A percentile compares a stretch with the other conserved stretches of the same genome.
Evolutionary conservation across 1,140 invertebrate species (phyloP).

Genomic region (Asbolus verrucosus): DNA sequence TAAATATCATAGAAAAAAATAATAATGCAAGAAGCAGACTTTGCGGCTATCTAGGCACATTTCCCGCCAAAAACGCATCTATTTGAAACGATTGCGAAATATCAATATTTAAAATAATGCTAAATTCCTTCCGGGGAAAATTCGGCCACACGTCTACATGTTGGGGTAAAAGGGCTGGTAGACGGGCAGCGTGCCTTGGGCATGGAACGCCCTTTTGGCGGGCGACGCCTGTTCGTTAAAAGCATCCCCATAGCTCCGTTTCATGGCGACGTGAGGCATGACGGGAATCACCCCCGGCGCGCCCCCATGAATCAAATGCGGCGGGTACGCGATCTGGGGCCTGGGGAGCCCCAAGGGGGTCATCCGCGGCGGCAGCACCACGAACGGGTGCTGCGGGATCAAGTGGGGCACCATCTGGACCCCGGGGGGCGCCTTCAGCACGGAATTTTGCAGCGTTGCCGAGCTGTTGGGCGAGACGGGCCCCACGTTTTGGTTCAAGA

Average conservation of each 20-base stretch:
- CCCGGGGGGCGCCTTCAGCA: slow-evolving; percentile 51
- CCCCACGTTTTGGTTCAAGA: slow-evolving; percentile 58
- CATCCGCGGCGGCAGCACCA: slow-evolving; percentile 62
- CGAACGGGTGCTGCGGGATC: slow-evolving; percentile 65
- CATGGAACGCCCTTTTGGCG: slow-evolving; percentile 66
- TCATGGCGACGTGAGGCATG: slow-evolving; percentile 64
- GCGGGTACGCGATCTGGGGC: slow-evolving; percentile 56
- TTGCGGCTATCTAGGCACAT: too few species aligned
- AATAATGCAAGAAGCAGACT: too few species aligned
- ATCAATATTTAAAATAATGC: too few species aligned
- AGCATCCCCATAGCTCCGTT: slow-evolving; percentile 65
- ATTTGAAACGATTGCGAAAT: too few species aligned
- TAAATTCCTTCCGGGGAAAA: too few species aligned
- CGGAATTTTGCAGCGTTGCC: slow-evolving; percentile 25
- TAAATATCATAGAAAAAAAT: too few species aligned
- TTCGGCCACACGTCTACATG: slow-evolving; percentile 67
- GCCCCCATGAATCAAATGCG: slow-evolving; percentile 60
- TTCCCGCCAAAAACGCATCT: too few species aligned
- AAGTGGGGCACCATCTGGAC: slow-evolving; percentile 60
- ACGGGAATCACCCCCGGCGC: slow-evolving; percentile 64
- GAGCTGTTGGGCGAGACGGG: slow-evolving; percentile 59
- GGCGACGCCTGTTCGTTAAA: slow-evolving; percentile 66
- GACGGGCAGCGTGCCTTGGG: slow-evolving; percentile 64
- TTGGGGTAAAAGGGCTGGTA: slow-evolving; percentile 69
- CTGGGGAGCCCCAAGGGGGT: slow-evolving; percentile 58